A percentile compares a stretch with the other conserved stretches of the same genome.
These are phyloP conservation scores for Phortica magna DNA, from an alignment of 2,888 invertebrate species.

Conservation along the genomic window DNA sequence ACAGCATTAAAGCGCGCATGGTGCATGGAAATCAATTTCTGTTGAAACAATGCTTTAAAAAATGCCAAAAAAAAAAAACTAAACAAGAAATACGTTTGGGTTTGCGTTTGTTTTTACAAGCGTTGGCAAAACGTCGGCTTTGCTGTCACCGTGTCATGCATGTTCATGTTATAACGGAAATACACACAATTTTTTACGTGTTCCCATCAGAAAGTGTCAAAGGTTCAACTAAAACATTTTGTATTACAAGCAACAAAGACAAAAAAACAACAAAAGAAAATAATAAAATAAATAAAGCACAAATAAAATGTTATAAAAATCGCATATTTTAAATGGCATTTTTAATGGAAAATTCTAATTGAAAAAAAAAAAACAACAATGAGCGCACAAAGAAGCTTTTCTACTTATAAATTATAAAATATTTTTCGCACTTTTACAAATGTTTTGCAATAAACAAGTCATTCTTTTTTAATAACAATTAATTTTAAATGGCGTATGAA, in stretches of 20 bases:
- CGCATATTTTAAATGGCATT: neutral
- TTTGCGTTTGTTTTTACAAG: no score
- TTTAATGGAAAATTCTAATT: neutral
- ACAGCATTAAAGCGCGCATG: neutral
- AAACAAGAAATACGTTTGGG: neutral
- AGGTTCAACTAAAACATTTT: neutral
- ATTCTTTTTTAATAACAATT: slow-evolving; percentile 61
- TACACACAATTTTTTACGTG: slow-evolving; percentile 68
- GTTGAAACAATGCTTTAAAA: slow-evolving; percentile 6
- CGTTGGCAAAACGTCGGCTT: neutral
- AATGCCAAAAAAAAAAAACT: slow-evolving; percentile 2
- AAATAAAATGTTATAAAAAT: neutral
- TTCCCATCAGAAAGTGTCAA: slow-evolving; percentile 69
- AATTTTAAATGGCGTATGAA: slow-evolving; percentile 55
- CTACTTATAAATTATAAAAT: neutral
- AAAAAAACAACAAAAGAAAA: neutral
- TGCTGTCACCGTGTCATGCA: slow-evolving; percentile 11
- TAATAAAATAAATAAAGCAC: neutral
- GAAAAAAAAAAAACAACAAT: neutral
- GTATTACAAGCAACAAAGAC: neutral
- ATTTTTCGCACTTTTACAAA: slow-evolving; percentile 10
- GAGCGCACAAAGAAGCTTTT: neutral
- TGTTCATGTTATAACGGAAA: slow-evolving; percentile 47
- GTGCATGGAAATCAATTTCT: slow-evolving; percentile 9
- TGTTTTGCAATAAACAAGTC: neutral